Base-by-base conservation (phyloP, 92 coral and sea anemone species). In the Anthopleura xanthogrammica region DNA sequence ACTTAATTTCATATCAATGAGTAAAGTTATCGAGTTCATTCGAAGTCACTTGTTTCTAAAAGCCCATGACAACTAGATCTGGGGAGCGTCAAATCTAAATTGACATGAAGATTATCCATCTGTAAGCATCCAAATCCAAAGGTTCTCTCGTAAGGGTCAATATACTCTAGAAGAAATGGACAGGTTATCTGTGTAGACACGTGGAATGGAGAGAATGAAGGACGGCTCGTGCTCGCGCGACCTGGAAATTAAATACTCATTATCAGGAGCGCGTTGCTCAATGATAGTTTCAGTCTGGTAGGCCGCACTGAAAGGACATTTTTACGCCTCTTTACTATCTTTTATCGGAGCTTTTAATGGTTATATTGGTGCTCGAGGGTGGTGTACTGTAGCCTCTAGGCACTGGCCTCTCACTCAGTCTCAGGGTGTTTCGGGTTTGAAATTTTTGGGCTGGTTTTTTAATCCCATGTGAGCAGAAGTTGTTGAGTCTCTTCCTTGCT, bases 171-270 rank as follows among this genome's bases (percentile, higher is more conserved):
- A 52, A 46, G 13, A 50, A 23, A 20, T 23, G 41, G 41, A 10
- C 41, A 77, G 80, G 80, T 77, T 77, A 77, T 77, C 80, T 16
- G 29, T 19, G 16, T 3, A 46, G 40, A 55, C 60, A 46, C 58
- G 41, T 52, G 60, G 80, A 77, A 77, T 46, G 80, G 64, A 16
- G 60, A 77, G 40, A 77, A 77, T 46, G 80, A 55, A 52, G 2
- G 80, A 52, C 41, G 43, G 2, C 74, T 68, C 13, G 14, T 68
- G 74, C 29, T 36, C 74, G 36, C 36, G 36, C 36, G 74, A 68
- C 74, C 36, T 29, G 74, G 36, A 29, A 24, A 68, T 68, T 68
- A 68, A 68, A 24, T 68, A 68, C 6, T 36, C 74, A 68, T 29
- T 68, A 68, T 68, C 24, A 62, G 36, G 70, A 62, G 29, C 41